Conservation (phyloP, 1,140 invertebrate species). For the Triops cancriformis region DNA sequence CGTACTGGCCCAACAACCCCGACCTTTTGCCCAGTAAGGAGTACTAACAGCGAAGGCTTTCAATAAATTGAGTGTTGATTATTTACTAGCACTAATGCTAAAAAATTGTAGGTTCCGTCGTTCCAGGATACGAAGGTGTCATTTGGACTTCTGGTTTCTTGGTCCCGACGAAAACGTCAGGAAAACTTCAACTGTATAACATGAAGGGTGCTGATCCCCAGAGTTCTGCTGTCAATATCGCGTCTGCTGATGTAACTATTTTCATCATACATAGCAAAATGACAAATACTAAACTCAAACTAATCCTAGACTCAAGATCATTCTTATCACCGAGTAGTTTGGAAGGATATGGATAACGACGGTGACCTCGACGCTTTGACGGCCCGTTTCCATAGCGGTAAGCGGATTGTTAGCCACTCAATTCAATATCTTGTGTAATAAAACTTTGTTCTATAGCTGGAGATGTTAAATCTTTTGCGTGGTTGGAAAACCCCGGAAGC, state of each 20-base stretch:
- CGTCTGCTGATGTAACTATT: constrained; percentile 31
- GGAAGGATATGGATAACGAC: constrained; percentile 43
- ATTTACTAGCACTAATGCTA: no score
- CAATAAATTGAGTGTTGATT: not conserved
- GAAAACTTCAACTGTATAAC: constrained; percentile 39
- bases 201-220: constrained; percentile 33
- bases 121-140: constrained; percentile 34
- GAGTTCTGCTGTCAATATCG: constrained; percentile 35
- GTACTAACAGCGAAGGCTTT: not conserved
- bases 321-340: constrained; percentile 42
- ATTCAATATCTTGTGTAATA: no score
- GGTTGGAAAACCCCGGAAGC: constrained; percentile 38
- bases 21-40: constrained; percentile 34
- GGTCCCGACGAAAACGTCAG: constrained; percentile 40
- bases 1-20: constrained; percentile 36
- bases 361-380: constrained; percentile 41
- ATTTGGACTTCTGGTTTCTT: constrained; percentile 40
- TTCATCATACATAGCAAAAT: not conserved
- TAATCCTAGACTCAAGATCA: constrained; percentile 32
- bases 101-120: constrained; percentile 21
- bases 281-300: not conserved
- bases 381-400: constrained; percentile 35
- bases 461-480: constrained; percentile 35
- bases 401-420: no score
- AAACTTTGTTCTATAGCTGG: constrained; percentile 20